These are phyloP conservation scores for Anarsia innoxiella DNA, from an alignment of 2,888 invertebrate genomes.

Conservation along the genomic window DNA sequence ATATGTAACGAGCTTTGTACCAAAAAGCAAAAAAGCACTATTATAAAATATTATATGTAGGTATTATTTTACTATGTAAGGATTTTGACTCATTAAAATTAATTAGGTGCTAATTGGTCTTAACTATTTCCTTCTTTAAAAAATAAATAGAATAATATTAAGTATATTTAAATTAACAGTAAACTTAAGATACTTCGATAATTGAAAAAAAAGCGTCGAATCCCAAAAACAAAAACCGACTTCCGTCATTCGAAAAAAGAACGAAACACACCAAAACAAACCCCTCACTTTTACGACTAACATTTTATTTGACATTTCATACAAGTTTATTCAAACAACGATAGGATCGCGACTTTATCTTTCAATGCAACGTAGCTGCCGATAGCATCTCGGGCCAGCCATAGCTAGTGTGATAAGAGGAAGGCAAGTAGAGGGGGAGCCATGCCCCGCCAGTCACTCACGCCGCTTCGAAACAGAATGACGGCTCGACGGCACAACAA, in stretches of 20 bases:
- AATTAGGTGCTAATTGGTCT: no score
- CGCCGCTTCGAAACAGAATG: constrained; percentile 71
- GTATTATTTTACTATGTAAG: no score
- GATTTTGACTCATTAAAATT: no score
- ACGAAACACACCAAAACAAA: neutral
- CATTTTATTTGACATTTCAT: constrained; percentile 75
- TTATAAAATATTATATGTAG: no score
- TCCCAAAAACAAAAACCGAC: neutral
- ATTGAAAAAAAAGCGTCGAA: no score
- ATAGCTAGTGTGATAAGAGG: constrained; percentile 71
- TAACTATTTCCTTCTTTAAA: no score
- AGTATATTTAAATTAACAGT: no score
- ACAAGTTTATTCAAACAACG: constrained; percentile 75
- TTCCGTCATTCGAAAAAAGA: no score
- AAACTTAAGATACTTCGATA: no score
- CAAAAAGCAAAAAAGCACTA: no score
- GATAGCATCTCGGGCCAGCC: constrained; percentile 71
- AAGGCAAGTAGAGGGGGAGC: constrained; percentile 54
- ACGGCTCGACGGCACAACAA: constrained; percentile 36
- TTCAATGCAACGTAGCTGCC: constrained; percentile 74
- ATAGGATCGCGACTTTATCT: constrained; percentile 73
- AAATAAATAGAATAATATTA: no score
- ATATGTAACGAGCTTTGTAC: no score
- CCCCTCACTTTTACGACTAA: constrained; percentile 56
- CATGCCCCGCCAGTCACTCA: constrained; percentile 66